Conservation (phyloP, 2,113 vertebrate genomes). For the Poeciliopsis occidentalis region DNA sequence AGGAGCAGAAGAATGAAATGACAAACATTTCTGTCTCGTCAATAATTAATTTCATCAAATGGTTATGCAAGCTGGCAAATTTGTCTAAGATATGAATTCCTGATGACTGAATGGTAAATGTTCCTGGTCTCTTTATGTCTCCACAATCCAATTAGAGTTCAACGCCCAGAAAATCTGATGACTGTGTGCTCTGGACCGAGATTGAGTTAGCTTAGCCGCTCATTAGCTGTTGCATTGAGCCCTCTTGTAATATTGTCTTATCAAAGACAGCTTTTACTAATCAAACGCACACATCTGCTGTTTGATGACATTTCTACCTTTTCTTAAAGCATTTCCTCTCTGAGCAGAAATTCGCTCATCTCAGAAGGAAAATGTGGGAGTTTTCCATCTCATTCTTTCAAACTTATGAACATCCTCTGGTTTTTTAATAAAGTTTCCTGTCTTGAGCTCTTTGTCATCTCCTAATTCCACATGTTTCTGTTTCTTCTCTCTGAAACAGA, state of each 20-base stretch:
- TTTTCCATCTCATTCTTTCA: constrained; percentile 43
- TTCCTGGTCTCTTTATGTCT: constrained; percentile 62
- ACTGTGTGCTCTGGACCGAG: constrained; percentile 60
- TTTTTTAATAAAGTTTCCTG: constrained; percentile 7
- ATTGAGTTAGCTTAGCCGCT: constrained; percentile 69
- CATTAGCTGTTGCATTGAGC: constrained; percentile 73
- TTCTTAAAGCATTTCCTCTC: constrained; percentile 70
- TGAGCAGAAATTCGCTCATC: constrained; percentile 63
- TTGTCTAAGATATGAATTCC: constrained; percentile 65
- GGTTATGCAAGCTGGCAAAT: constrained; percentile 66
- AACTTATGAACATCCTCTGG: constrained; percentile 44
- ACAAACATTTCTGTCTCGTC: constrained; percentile 57
- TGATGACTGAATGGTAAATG: constrained; percentile 66
- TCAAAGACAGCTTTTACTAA: constrained; percentile 69
- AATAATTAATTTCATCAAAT: constrained; percentile 68
- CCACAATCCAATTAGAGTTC: constrained; percentile 72
- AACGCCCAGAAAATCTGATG: constrained; percentile 53
- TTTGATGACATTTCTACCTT: constrained; percentile 73
- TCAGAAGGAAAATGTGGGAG: constrained; percentile 52
- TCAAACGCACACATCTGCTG: constrained; percentile 71
- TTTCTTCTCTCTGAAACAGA: constrained; percentile 40
- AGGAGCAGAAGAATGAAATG: constrained; percentile 28
- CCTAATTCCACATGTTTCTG: constrained; percentile 15
- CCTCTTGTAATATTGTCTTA: constrained; percentile 74
- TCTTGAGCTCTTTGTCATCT: constrained; percentile 13